Evolutionary conservation across 2,113 vertebrate species (phyloP).

Genomic region (Gopherus flavomarginatus): DNA sequence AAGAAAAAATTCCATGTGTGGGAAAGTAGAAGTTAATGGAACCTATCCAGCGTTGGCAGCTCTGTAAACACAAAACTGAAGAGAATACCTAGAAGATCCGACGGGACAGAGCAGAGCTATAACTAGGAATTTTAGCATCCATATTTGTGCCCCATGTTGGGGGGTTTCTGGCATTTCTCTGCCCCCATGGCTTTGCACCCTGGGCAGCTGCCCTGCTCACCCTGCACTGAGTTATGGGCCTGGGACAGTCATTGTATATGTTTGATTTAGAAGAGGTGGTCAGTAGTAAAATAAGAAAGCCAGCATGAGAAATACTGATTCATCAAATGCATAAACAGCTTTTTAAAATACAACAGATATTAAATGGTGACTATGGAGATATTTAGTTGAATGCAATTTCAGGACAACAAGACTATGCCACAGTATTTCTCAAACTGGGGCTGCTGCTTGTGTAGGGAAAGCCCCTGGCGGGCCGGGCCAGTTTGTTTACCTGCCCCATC

Average conservation of each 20-base stretch:
- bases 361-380: not conserved
- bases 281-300: not conserved
- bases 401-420: not conserved
- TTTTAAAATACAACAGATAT: not conserved
- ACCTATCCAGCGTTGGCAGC: not conserved
- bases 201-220: too few species aligned
- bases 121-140: too few species aligned
- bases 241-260: not conserved
- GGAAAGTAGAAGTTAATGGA: not conserved
- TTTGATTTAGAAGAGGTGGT: not conserved
- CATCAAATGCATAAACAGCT: not conserved
- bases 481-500: too few species aligned
- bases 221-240: too few species aligned
- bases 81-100: not conserved
- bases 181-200: too few species aligned
- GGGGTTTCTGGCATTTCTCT: too few species aligned
- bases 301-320: not conserved
- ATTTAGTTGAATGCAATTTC: not conserved
- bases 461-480: too few species aligned
- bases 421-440: too few species aligned
- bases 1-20: not conserved
- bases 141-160: too few species aligned
- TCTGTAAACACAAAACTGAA: not conserved
- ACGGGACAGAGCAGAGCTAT: not conserved
- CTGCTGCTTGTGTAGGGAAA: too few species aligned